Evolutionary conservation across 2,888 invertebrate species (phyloP).

Genomic region (Stomorhina lunata): DNA sequence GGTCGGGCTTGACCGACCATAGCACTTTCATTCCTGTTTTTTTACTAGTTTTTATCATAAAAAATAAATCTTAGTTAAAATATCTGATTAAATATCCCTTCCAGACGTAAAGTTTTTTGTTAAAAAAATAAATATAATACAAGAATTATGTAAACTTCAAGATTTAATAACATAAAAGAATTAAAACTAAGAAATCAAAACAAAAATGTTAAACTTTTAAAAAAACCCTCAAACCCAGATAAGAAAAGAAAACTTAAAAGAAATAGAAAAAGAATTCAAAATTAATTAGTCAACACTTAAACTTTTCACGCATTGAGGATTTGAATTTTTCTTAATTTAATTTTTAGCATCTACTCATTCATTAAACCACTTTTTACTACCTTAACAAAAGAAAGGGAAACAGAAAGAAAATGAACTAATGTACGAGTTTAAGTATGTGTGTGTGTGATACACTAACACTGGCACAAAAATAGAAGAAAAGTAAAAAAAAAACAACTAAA

Average conservation of each 20-base stretch:
- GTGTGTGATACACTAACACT: not conserved
- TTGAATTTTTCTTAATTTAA: conserved; percentile 45
- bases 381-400: not conserved
- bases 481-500: not conserved
- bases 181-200: not conserved
- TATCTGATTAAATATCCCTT: no score
- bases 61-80: no score
- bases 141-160: no score
- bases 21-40: no score
- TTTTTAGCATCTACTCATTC: conserved; percentile 32
- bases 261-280: conserved; percentile 25
- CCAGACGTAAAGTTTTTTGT: no score
- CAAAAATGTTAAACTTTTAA: conserved; percentile 28
- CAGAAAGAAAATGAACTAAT: conserved; percentile 9
- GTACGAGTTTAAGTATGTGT: no score
- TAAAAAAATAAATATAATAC: no score
- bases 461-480: not conserved
- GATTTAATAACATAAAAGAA: not conserved
- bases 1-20: no score
- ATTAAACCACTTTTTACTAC: conserved; percentile 35
- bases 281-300: conserved; percentile 65
- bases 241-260: not conserved
- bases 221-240: not conserved
- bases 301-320: conserved; percentile 57
- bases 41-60: no score